Evolutionary conservation across 2,888 invertebrate species (phyloP).

Genomic region (Microctonus hyperodae): DNA sequence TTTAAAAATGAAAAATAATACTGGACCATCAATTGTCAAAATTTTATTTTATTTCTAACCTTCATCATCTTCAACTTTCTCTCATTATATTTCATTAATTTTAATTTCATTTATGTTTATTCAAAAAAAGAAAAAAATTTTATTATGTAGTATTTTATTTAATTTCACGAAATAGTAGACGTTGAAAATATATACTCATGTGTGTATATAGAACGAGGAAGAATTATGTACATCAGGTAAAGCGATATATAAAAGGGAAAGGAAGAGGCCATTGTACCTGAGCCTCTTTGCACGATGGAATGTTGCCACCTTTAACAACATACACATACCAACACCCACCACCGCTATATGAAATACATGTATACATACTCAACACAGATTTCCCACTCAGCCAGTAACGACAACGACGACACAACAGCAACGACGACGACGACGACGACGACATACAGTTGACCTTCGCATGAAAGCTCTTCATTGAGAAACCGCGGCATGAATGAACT

Average conservation of each 20-base stretch:
- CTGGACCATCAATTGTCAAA: background rate
- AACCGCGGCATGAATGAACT: conserved; percentile 8
- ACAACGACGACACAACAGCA: conserved; percentile 5
- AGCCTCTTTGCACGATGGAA: conserved; percentile 35
- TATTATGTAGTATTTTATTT: too few relatives aligned
- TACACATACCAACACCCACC: too few relatives aligned
- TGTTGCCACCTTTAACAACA: conserved; percentile 5
- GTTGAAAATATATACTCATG: too few relatives aligned
- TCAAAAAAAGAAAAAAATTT: background rate
- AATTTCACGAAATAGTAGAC: too few relatives aligned
- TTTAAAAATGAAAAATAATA: conserved; percentile 28
- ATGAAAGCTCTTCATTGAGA: conserved; percentile 19
- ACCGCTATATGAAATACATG: background rate
- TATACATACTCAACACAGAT: conserved; percentile 25
- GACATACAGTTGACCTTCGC: conserved; percentile 13
- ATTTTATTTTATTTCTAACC: background rate
- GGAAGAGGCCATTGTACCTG: conserved; percentile 30
- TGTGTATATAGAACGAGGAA: too few relatives aligned
- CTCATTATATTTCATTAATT: background rate
- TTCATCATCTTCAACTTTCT: background rate
- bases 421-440: too few relatives aligned
- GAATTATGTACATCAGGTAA: background rate
- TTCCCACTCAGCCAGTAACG: conserved; percentile 23
- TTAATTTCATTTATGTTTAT: too few relatives aligned
- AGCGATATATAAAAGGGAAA: background rate